A percentile compares a stretch with the other conserved stretches of the same genome.
These are phyloP conservation scores for Amphiprion clarkii DNA, from an alignment of 2,797 vertebrate genomes.

Conservation along the genomic window DNA sequence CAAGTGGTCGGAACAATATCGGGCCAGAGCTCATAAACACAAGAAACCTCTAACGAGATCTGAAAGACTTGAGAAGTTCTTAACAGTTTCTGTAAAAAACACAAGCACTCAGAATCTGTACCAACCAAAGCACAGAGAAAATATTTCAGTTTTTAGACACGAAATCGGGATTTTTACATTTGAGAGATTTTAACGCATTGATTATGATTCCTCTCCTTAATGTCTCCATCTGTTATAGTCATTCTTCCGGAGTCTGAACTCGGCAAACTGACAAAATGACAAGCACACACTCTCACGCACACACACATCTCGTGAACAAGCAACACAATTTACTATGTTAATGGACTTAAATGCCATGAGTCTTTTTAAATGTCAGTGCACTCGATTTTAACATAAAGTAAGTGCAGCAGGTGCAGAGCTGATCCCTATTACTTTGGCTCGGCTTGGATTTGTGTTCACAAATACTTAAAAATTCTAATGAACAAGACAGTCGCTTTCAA, in stretches of 20 bases:
- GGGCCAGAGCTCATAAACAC: constrained; percentile 2
- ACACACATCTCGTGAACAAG: constrained; percentile 33
- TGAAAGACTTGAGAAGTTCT: constrained; percentile 16
- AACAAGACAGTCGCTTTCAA: constrained; percentile 28
- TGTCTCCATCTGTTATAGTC: constrained; percentile 13
- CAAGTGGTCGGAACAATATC: neutral
- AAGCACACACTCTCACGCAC: constrained; percentile 4
- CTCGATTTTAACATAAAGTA: constrained; percentile 57
- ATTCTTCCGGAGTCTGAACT: constrained; percentile 27
- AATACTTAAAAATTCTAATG: constrained; percentile 15
- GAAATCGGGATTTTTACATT: neutral
- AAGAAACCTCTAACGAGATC: constrained; percentile 7
- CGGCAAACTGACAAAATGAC: constrained; percentile 35
- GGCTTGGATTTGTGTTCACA: neutral
- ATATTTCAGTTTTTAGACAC: neutral
- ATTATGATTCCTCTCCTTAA: constrained; percentile 3
- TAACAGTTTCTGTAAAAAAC: constrained; percentile 7
- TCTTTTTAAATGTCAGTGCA: constrained; percentile 71
- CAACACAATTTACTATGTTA: constrained; percentile 67
- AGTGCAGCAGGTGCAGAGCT: constrained; percentile 46
- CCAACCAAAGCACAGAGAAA: constrained; percentile 12
- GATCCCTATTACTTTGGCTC: constrained; percentile 17
- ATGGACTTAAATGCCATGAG: constrained; percentile 72
- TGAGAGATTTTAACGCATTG: constrained; percentile 8
- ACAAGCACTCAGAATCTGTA: neutral